Evolutionary conservation across 1,140 invertebrate species (phyloP).

Genomic region (Elysia chlorotica): DNA sequence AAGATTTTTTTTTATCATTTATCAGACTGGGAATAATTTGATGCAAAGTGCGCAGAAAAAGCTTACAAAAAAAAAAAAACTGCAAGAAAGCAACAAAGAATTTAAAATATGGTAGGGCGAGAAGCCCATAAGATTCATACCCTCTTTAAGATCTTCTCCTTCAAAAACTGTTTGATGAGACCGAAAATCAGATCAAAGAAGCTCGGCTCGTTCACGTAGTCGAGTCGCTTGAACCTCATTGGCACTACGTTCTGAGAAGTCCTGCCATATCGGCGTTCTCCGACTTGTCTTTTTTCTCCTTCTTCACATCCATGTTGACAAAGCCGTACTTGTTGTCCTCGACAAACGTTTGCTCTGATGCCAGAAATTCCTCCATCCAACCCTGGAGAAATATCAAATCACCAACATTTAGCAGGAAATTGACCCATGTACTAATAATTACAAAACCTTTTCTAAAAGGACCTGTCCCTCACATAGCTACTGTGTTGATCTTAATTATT

Average conservation of each 20-base stretch:
- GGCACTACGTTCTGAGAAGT: constrained; percentile 72
- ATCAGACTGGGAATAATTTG: no score
- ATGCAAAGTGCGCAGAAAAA: no score
- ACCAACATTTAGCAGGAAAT: background rate
- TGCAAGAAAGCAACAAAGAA: no score
- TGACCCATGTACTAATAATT: background rate
- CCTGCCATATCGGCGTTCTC: background rate
- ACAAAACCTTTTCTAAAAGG: background rate
- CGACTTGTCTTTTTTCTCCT: background rate
- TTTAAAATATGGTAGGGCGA: no score
- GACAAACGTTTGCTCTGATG: background rate
- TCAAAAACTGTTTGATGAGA: constrained; percentile 81
- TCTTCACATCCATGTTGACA: background rate
- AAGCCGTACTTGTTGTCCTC: background rate
- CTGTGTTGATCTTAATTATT: background rate
- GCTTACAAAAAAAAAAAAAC: no score
- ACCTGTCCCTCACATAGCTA: background rate
- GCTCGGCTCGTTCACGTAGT: constrained; percentile 79
- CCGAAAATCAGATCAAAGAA: constrained; percentile 78
- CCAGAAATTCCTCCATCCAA: background rate
- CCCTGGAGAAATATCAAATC: background rate
- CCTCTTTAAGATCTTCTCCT: constrained; percentile 65
- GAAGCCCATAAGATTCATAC: no score
- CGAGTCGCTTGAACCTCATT: constrained; percentile 72
- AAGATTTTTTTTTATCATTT: no score